Conservation (phyloP, 2,113 vertebrate species). For the Tympanuchus pallidicinctus region DNA sequence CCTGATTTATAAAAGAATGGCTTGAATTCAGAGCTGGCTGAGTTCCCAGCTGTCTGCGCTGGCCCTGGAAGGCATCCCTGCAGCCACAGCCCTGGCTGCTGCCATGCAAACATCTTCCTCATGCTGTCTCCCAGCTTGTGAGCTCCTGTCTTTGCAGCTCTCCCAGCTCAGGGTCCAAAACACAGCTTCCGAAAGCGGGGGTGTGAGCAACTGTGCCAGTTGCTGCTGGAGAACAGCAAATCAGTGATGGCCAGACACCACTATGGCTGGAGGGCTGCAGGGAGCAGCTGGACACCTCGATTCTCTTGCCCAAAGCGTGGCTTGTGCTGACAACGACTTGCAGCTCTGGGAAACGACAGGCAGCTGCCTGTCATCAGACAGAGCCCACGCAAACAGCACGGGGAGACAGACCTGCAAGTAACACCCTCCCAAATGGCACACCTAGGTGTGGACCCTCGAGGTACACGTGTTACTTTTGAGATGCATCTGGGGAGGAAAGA, state of each 20-base stretch:
- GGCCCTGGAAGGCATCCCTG: constrained; percentile 34
- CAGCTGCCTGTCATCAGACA: neutral
- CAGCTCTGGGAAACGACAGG: neutral
- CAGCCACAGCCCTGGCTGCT: constrained; percentile 21
- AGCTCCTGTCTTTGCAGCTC: neutral
- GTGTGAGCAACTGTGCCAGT: neutral
- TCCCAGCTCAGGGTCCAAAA: neutral
- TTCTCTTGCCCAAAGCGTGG: neutral
- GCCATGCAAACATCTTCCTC: constrained; percentile 1
- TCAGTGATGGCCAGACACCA: fast-evolving
- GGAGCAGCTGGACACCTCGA: neutral
- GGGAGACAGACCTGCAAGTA: neutral
- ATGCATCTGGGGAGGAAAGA: neutral
- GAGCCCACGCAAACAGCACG: fast-evolving
- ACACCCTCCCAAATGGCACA: fast-evolving
- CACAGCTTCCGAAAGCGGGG: neutral
- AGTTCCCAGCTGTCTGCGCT: constrained; percentile 1
- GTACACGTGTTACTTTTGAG: fast-evolving
- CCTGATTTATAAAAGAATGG: constrained; percentile 69
- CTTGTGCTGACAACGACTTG: neutral
- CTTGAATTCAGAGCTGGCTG: constrained; percentile 53
- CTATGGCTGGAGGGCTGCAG: neutral
- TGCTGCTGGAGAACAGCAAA: neutral
- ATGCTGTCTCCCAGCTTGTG: neutral
- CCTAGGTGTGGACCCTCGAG: neutral